These are phyloP conservation scores for Acholoe squamosa DNA, from an alignment of 2,888 invertebrate genomes.

Conservation along the genomic window DNA sequence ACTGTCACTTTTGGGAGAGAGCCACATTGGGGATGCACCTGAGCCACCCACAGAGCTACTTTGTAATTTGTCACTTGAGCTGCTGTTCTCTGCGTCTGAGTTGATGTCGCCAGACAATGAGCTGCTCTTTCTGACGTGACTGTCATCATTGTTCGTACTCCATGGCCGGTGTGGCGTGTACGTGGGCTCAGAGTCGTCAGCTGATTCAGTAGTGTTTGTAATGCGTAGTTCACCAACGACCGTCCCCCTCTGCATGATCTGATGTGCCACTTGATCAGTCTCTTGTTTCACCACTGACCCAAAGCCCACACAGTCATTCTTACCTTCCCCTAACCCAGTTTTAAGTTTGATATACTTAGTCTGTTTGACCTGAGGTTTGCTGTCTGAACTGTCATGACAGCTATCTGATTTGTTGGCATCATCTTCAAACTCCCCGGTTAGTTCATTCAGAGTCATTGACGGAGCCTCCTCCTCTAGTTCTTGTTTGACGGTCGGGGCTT, in stretches of 20 bases:
- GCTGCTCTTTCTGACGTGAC: slow-evolving; percentile 8
- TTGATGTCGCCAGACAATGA: neutral
- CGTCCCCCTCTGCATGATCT: slow-evolving; percentile 44
- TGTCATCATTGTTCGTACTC: slow-evolving; percentile 41
- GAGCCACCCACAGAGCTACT: neutral
- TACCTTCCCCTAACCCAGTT: slow-evolving; percentile 38
- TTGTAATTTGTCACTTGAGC: slow-evolving; percentile 35
- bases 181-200: slow-evolving; percentile 5
- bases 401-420: neutral
- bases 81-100: slow-evolving; percentile 53
- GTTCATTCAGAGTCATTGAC: neutral
- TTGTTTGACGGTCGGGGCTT: slow-evolving; percentile 10
- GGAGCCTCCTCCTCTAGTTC: neutral
- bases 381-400: neutral
- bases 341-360: slow-evolving; percentile 53
- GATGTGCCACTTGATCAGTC: slow-evolving; percentile 35
- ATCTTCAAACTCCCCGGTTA: slow-evolving; percentile 10
- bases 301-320: slow-evolving; percentile 24
- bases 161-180: slow-evolving; percentile 50
- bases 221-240: slow-evolving; percentile 50
- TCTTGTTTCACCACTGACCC: slow-evolving; percentile 41
- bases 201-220: slow-evolving; percentile 14
- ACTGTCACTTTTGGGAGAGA: slow-evolving; percentile 31
- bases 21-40: slow-evolving; percentile 48
- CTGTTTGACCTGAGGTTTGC: slow-evolving; percentile 14